phyloP scores from a whole-genome alignment of 2,113 vertebrate species.

The Syngnathus floridae region DNA sequence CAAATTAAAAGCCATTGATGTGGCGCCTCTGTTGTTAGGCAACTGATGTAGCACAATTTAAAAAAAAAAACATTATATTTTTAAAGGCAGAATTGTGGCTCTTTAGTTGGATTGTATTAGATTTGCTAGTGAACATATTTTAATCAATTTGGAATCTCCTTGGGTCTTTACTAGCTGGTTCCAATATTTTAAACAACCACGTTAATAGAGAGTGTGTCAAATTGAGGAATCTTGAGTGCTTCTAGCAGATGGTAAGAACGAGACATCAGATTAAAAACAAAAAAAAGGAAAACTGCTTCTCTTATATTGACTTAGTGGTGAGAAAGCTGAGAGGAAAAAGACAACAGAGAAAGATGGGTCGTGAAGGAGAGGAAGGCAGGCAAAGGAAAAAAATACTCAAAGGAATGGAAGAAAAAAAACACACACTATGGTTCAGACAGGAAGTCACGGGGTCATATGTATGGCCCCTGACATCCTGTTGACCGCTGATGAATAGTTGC shows the following conservation, averaged over 20 bases:
- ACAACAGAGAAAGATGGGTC: constrained; percentile 38
- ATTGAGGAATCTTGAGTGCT: constrained; percentile 16
- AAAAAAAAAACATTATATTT: not conserved
- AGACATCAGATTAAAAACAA: constrained; percentile 27
- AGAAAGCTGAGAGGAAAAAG: constrained; percentile 34
- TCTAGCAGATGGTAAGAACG: constrained; percentile 46
- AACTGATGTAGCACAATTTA: not conserved
- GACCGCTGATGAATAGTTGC: constrained; percentile 63
- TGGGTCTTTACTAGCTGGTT: constrained; percentile 4
- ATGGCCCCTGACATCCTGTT: constrained; percentile 71
- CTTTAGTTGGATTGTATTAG: too few species aligned
- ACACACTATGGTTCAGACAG: constrained; percentile 55
- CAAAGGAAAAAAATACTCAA: constrained; percentile 30
- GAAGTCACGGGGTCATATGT: constrained; percentile 62
- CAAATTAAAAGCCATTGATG: too few species aligned
- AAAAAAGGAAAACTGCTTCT: constrained; percentile 3
- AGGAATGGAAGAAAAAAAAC: constrained; percentile 41
- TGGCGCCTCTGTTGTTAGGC: too few species aligned
- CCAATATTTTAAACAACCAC: not conserved
- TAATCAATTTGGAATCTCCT: not conserved
- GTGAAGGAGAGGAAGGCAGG: constrained; percentile 21
- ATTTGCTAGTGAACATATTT: not conserved
- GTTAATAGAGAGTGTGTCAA: not conserved
- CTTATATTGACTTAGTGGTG: constrained; percentile 23
- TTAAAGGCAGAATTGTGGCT: not conserved